phyloP scores from a whole-genome alignment of 2,888 invertebrate genomes.

The Thymelicus acteon region DNA sequence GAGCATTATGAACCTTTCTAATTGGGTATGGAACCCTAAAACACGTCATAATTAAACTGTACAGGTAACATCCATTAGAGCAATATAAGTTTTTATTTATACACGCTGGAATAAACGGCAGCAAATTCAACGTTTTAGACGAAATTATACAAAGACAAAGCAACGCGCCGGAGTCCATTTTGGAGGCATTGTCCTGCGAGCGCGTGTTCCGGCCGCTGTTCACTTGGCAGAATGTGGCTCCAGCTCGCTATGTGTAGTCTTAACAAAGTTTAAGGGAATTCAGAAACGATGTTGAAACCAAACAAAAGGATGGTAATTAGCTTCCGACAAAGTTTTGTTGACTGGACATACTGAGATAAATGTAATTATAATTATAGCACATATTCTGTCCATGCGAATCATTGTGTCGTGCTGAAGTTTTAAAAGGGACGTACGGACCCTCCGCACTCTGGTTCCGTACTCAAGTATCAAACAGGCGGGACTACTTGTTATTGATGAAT shows the following conservation, averaged over 20 bases:
- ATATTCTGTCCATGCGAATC: too few relatives aligned
- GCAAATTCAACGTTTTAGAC: slow-evolving; percentile 11
- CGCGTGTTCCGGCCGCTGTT: slow-evolving; percentile 14
- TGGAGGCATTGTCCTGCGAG: slow-evolving; percentile 20
- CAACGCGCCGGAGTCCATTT: slow-evolving; percentile 20
- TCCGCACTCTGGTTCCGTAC: too few relatives aligned
- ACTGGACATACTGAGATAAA: background rate
- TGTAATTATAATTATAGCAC: too few relatives aligned
- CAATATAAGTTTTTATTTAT: background rate
- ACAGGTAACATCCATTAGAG: background rate
- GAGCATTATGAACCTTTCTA: too few relatives aligned
- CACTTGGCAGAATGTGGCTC: background rate
- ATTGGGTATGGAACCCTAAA: too few relatives aligned
- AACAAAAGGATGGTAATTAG: slow-evolving; percentile 3
- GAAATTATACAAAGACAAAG: slow-evolving; percentile 21
- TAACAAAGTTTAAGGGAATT: background rate
- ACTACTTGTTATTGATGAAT: too few relatives aligned
- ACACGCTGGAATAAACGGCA: background rate
- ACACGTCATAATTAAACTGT: background rate
- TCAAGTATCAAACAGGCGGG: too few relatives aligned
- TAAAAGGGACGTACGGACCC: too few relatives aligned
- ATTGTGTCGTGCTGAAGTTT: too few relatives aligned
- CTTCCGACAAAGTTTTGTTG: background rate
- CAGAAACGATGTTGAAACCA: background rate
- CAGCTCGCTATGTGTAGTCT: background rate